phyloP scores from a whole-genome alignment of 1,140 invertebrate genomes.

The Drosophila mojavensis region DNA sequence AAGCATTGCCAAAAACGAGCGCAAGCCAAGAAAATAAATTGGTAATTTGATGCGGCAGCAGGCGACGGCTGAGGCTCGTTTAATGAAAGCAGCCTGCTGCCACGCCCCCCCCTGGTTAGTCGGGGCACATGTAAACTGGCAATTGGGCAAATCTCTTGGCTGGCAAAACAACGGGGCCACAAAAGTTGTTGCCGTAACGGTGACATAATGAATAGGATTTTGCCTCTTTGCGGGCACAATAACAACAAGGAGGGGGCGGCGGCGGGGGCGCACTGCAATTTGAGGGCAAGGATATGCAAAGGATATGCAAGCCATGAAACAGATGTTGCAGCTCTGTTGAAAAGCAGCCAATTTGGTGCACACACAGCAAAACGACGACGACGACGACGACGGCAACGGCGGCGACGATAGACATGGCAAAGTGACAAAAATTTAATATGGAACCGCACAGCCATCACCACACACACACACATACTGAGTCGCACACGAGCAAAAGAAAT shows the following conservation, averaged over 20 bases:
- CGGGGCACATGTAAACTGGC: conserved; percentile 40
- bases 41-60: conserved; percentile 74
- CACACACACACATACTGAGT: not conserved
- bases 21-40: conserved; percentile 75
- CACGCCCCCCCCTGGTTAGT: not conserved
- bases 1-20: conserved; percentile 32
- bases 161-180: conserved; percentile 27
- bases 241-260: conserved; percentile 27
- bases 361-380: not conserved
- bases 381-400: conserved; percentile 34
- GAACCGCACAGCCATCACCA: conserved; percentile 36
- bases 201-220: conserved; percentile 81
- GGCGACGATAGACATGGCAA: conserved; percentile 76
- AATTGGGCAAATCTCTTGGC: conserved; percentile 39
- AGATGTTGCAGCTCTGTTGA: conserved; percentile 84
- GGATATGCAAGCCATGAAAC: conserved; percentile 73
- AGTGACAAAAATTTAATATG: conserved; percentile 83
- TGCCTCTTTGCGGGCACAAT: conserved; percentile 63
- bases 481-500: conserved; percentile 47
- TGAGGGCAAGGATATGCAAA: conserved; percentile 77
- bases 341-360: conserved; percentile 82
- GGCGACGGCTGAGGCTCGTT: conserved; percentile 51
- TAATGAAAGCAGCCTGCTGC: conserved; percentile 49
- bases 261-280: conserved; percentile 60
- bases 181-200: conserved; percentile 45